phyloP scores from a whole-genome alignment of 2,113 vertebrate genomes.

The Pelecanoides urinatrix region DNA sequence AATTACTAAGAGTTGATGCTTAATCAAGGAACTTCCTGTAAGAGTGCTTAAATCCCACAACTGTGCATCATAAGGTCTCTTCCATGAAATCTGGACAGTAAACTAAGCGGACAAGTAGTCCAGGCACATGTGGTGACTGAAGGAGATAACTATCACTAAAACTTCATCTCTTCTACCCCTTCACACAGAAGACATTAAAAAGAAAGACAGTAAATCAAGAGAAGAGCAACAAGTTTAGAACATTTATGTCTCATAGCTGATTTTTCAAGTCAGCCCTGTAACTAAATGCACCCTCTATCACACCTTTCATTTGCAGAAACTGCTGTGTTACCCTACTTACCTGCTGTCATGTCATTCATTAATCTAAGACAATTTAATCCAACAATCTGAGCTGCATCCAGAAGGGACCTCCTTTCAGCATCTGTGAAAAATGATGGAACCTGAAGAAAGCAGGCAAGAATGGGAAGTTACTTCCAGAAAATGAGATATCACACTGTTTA shows the following conservation, averaged over 20 bases:
- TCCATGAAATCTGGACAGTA: background rate
- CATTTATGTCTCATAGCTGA: background rate
- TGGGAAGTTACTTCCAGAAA: background rate
- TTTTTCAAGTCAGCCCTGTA: background rate
- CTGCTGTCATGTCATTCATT: conserved; percentile 86
- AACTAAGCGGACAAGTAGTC: background rate
- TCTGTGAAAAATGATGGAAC: conserved; percentile 84
- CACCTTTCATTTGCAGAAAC: background rate
- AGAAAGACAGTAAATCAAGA: background rate
- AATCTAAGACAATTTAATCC: conserved; percentile 80
- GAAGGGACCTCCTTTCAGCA: conserved; percentile 80
- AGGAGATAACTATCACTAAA: background rate
- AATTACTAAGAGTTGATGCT: background rate
- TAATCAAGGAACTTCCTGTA: background rate
- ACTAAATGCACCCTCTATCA: background rate
- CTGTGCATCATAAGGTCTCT: background rate
- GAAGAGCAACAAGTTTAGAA: background rate
- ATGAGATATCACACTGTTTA: background rate
- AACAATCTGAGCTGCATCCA: conserved; percentile 82
- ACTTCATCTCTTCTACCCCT: background rate
- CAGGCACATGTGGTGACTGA: accelerated
- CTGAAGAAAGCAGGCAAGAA: conserved; percentile 42
- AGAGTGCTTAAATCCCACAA: background rate
- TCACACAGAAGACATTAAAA: background rate
- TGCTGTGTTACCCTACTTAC: conserved; percentile 37